These are phyloP conservation scores for Ecliptopera silaceata DNA, from an alignment of 2,888 invertebrate genomes.

Conservation along the genomic window DNA sequence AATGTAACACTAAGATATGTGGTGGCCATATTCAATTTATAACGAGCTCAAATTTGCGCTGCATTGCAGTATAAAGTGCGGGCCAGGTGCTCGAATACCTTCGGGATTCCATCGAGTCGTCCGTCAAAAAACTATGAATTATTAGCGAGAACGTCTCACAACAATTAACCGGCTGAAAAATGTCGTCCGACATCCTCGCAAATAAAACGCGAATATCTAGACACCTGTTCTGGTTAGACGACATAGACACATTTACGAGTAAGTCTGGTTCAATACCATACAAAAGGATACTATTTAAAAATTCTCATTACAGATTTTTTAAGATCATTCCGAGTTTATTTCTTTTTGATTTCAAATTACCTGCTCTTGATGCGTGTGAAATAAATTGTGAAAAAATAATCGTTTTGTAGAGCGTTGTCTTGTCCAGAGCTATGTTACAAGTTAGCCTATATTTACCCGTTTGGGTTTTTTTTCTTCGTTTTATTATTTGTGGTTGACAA, in stretches of 20 bases:
- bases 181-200: slow-evolving; percentile 70
- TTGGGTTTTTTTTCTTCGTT: slow-evolving; percentile 34
- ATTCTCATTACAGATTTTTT: slow-evolving; percentile 40
- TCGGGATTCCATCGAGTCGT: slow-evolving; percentile 58
- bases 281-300: slow-evolving; percentile 38
- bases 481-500: slow-evolving; percentile 58
- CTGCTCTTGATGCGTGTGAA: slow-evolving; percentile 29
- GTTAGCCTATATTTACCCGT: slow-evolving; percentile 37
- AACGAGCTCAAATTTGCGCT: slow-evolving; percentile 42
- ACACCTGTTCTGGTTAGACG: slow-evolving; percentile 60
- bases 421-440: slow-evolving; percentile 26
- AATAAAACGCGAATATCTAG: slow-evolving; percentile 55
- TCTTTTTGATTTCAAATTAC: slow-evolving; percentile 29
- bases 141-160: slow-evolving; percentile 53
- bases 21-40: slow-evolving; percentile 27
- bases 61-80: slow-evolving; percentile 42
- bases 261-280: slow-evolving; percentile 41
- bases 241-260: slow-evolving; percentile 48
- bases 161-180: slow-evolving; percentile 75
- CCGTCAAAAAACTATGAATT: slow-evolving; percentile 69
- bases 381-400: slow-evolving; percentile 24
- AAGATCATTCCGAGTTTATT: slow-evolving; percentile 34
- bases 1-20: slow-evolving; percentile 27
- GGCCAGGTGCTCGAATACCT: slow-evolving; percentile 62
- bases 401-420: no score